Evolutionary conservation across 1,140 invertebrate species (phyloP).

Genomic region (Nebria ingens): DNA sequence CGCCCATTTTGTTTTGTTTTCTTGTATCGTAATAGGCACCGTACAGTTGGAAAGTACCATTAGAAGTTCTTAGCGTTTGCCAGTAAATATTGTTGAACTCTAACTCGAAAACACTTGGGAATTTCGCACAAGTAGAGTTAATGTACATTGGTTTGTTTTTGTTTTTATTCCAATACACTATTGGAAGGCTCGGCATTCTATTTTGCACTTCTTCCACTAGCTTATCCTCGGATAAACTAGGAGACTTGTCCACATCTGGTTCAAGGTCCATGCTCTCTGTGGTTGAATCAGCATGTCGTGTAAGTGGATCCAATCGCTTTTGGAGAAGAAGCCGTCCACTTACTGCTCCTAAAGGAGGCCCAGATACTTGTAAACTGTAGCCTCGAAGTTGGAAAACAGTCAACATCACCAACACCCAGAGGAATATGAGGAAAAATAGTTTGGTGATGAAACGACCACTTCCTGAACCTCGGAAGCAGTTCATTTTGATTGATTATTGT

Average conservation of each 20-base stretch:
- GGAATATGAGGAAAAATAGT: slow-evolving; percentile 35
- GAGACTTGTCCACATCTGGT: slow-evolving; percentile 54
- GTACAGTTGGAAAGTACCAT: slow-evolving; percentile 81
- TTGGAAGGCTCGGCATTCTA: slow-evolving; percentile 65
- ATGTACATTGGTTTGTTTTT: slow-evolving; percentile 63
- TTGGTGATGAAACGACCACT: slow-evolving; percentile 39
- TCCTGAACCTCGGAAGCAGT: slow-evolving; percentile 14
- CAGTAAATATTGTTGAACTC: slow-evolving; percentile 89
- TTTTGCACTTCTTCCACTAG: slow-evolving; percentile 65
- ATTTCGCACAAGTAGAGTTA: slow-evolving; percentile 65
- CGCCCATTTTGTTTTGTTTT: slow-evolving; percentile 61
- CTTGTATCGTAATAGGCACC: slow-evolving; percentile 81
- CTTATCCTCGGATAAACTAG: slow-evolving; percentile 59
- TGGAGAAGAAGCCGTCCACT: slow-evolving; percentile 32
- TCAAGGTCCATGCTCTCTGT: slow-evolving; percentile 36
- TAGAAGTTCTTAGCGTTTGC: slow-evolving; percentile 68
- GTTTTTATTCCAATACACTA: slow-evolving; percentile 72
- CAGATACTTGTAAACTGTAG: slow-evolving; percentile 32
- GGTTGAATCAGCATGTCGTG: slow-evolving; percentile 27
- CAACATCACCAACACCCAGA: slow-evolving; percentile 40
- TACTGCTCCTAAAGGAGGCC: slow-evolving; percentile 30
- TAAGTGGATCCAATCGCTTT: slow-evolving; percentile 29
- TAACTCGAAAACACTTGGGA: slow-evolving; percentile 76
- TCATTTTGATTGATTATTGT: neutral
- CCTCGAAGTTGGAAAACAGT: slow-evolving; percentile 32